Evolutionary conservation across 2,797 vertebrate species (phyloP).

Genomic region (Amniataba percoides): DNA sequence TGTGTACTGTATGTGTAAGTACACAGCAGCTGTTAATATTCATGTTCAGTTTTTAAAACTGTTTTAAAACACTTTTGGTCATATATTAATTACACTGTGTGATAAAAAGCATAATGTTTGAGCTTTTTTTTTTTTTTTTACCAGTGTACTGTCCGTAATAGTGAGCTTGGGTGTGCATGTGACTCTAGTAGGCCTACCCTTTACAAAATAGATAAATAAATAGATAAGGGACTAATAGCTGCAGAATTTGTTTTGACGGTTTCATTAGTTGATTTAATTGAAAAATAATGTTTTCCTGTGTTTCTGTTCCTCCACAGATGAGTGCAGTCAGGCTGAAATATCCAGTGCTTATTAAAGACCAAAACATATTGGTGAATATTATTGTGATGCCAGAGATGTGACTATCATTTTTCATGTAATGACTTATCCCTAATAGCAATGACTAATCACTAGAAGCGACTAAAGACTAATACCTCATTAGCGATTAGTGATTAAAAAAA

Average conservation of each 20-base stretch:
- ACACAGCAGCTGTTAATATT: slow-evolving; percentile 30
- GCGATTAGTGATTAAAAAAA: slow-evolving; percentile 38
- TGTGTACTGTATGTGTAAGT: slow-evolving; percentile 61
- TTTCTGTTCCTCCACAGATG: slow-evolving; percentile 15
- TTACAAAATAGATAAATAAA: background rate
- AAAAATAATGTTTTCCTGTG: background rate
- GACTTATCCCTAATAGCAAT: slow-evolving; percentile 41
- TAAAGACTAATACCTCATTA: slow-evolving; percentile 52
- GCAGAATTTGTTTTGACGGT: background rate
- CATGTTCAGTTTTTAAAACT: slow-evolving; percentile 63
- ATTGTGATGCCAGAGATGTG: slow-evolving; percentile 47
- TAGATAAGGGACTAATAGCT: background rate
- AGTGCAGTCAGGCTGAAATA: slow-evolving; percentile 21
- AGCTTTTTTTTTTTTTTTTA: background rate
- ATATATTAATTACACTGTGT: slow-evolving; percentile 30
- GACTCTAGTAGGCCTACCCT: background rate
- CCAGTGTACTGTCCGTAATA: background rate
- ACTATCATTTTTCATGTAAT: slow-evolving; percentile 32
- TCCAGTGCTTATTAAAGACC: slow-evolving; percentile 16
- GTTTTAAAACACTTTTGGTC: slow-evolving; percentile 31
- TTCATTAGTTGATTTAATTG: background rate
- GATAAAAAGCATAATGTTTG: slow-evolving; percentile 23
- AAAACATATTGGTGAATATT: slow-evolving; percentile 37
- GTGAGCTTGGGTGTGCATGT: slow-evolving; percentile 14
- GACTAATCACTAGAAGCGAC: slow-evolving; percentile 60